Base-by-base conservation (phyloP, 2,797 vertebrate genomes). In the Kryptopterus vitreolus region DNA sequence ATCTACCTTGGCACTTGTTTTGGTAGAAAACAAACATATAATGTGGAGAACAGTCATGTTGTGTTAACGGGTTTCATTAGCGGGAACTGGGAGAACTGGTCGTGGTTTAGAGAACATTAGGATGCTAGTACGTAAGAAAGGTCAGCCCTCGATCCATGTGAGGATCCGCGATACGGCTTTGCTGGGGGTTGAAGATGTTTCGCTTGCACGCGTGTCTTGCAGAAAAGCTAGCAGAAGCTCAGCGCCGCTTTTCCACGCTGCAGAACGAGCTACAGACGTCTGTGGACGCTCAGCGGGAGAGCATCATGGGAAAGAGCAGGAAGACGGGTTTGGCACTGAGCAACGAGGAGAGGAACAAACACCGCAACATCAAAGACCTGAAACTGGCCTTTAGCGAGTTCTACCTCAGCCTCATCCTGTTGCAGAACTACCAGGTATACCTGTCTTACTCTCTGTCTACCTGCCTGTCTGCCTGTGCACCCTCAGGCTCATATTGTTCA, bases 311-410 rank as follows among this genome's bases (percentile, higher is more conserved):
- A 38, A 95, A 94, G 50, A 95, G 95, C 79, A 91, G 91, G 86
- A 99, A 95, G 90, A 96, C 90, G 0, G 94, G 97, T 90, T 97
- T 99, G 91, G 95, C 96, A 86, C 93, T 98, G 87, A 98, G 96
- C 61, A 96, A 98, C 4, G 92, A 99, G 87, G 96, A 99, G 87
- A 95, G 98, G 69, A 97, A 97, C 88, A 95, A 82, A 66, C 85
- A 86, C 24, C 50, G 97, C 84, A 99, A 99, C 87, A 97, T 99
- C 85, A 93, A 95, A 90, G 98, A 99, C 90, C 94, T 99, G 90
- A 98, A 99, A 93, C 87, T 99, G 93, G 98, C 98, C 92, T 99
- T 98, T 93, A 98, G 96, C 0, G 98, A 99, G 96, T 98, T 99
- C 95, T 99, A 99, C 96, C 97, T 99, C 94, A 98, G 96, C 93